A percentile compares a stretch with the other conserved stretches of the same genome.
These are phyloP conservation scores for Agapornis roseicollis DNA, from an alignment of 2,113 vertebrate species.

Conservation along the genomic window DNA sequence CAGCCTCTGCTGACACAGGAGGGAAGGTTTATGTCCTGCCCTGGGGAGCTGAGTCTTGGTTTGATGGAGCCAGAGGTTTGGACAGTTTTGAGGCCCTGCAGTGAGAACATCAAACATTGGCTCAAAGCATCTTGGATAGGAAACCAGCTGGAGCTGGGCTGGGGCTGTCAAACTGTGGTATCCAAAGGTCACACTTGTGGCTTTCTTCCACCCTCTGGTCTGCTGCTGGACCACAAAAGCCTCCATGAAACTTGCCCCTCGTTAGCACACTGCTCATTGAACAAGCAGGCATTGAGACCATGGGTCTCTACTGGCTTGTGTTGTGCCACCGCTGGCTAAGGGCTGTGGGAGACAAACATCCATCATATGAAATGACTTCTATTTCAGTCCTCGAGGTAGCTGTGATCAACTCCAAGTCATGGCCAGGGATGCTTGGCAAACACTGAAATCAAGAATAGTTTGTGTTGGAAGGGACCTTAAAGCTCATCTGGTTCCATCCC, in stretches of 20 bases:
- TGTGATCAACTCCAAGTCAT: neutral
- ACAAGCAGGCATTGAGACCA: neutral
- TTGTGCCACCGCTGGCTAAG: neutral
- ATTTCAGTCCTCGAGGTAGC: neutral
- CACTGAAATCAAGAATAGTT: neutral
- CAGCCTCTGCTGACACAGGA: neutral
- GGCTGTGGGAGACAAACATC: neutral
- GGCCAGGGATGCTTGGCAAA: neutral
- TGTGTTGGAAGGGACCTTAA: neutral
- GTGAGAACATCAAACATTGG: neutral
- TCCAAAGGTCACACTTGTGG: neutral
- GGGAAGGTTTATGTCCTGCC: neutral
- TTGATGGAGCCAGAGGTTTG: neutral
- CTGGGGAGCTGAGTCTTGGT: neutral
- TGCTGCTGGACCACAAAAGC: neutral
- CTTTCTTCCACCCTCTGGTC: neutral
- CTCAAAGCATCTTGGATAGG: neutral
- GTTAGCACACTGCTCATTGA: neutral
- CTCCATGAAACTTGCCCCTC: neutral
- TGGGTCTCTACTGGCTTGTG: neutral
- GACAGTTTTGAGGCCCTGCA: neutral
- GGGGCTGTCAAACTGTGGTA: neutral
- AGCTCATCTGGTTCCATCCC: neutral
- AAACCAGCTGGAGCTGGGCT: neutral
- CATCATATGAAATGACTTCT: neutral